Evolutionary conservation across 2,888 invertebrate genomes (phyloP).

Genomic region (Pandemis cinnamomeana): DNA sequence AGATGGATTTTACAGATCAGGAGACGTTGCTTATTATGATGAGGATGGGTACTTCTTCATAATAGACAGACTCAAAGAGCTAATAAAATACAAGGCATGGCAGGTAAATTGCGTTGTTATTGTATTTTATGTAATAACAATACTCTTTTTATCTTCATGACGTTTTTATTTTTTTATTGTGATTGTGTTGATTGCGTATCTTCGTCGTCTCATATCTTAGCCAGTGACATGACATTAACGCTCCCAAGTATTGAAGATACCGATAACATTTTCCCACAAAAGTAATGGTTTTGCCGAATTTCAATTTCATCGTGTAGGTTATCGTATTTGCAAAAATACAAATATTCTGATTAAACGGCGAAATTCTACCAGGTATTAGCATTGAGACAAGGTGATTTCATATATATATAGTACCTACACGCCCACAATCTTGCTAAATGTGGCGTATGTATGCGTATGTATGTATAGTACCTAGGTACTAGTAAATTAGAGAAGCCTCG

Average conservation of each 20-base stretch:
- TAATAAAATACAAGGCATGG: conserved; percentile 72
- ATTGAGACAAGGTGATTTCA: too few species aligned
- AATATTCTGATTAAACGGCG: too few species aligned
- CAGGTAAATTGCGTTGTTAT: conserved; percentile 53
- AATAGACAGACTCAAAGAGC: conserved; percentile 70
- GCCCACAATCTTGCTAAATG: too few species aligned
- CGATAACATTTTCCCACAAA: background rate
- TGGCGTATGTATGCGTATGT: too few species aligned
- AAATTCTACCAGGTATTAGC: too few species aligned
- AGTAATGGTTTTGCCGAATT: background rate
- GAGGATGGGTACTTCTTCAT: conserved; percentile 67
- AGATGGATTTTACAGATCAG: conserved; percentile 70
- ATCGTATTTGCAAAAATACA: background rate
- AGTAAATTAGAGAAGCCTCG: too few species aligned
- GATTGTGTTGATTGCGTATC: background rate
- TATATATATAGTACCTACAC: too few species aligned
- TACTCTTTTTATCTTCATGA: background rate
- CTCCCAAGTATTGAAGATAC: background rate
- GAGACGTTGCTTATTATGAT: conserved; percentile 71
- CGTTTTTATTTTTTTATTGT: background rate
- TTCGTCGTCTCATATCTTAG: background rate
- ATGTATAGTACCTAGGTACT: too few species aligned
- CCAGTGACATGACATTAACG: background rate
- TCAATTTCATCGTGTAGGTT: background rate
- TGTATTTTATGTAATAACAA: background rate